Conservation (phyloP, 2,113 vertebrate species). For the Solenodon paradoxus region DNA sequence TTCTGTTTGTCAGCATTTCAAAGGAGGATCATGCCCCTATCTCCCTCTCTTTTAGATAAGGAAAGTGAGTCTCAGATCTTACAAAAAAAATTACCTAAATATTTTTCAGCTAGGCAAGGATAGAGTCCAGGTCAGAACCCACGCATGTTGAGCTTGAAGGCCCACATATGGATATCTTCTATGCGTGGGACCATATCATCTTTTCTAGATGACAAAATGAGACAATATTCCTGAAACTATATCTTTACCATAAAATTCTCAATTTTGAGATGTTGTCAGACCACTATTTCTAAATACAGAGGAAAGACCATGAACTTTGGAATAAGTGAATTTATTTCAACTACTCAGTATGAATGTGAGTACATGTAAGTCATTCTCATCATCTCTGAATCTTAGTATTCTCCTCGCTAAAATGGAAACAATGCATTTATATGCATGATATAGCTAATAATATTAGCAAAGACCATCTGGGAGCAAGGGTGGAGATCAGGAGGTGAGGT, state of each 20-base stretch:
- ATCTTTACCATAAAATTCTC: background rate
- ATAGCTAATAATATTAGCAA: background rate
- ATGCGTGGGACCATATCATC: background rate
- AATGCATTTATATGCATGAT: background rate
- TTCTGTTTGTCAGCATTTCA: background rate
- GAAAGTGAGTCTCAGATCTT: background rate
- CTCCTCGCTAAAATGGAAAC: background rate
- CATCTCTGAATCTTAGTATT: background rate
- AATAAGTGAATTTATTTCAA: background rate
- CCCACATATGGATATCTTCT: background rate
- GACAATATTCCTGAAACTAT: background rate
- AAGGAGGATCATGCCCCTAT: background rate
- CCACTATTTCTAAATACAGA: background rate
- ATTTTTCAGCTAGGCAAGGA: background rate
- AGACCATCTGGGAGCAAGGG: background rate
- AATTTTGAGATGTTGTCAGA: background rate
- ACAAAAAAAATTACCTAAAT: background rate
- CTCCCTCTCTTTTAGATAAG: background rate
- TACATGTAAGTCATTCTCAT: background rate
- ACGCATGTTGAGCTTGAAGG: background rate
- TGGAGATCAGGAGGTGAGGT: accelerated
- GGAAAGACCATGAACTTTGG: background rate
- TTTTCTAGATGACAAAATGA: background rate
- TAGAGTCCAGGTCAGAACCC: background rate
- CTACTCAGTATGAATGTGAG: background rate